These are phyloP conservation scores for Sebastes nivosus DNA, from an alignment of 2,797 vertebrate genomes.

Conservation along the genomic window DNA sequence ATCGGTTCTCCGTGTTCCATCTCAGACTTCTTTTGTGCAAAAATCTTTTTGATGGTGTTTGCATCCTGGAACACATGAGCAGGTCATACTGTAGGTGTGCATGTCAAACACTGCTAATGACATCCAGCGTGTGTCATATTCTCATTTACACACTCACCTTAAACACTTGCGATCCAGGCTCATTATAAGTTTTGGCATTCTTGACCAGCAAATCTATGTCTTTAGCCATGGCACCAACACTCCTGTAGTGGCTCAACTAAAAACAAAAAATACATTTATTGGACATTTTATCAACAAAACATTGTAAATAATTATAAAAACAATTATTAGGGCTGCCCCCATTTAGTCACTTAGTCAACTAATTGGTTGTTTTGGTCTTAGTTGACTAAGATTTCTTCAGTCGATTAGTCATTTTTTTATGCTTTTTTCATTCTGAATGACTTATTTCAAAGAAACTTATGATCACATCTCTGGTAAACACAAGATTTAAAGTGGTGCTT, in stretches of 20 bases:
- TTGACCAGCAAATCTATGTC: conserved; percentile 96
- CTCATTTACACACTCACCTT: conserved; percentile 85
- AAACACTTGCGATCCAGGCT: conserved; percentile 98
- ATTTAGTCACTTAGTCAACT: too few species aligned
- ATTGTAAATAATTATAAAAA: not conserved
- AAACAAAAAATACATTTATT: conserved; percentile 22
- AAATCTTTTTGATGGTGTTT: conserved; percentile 98
- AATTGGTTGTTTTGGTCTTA: too few species aligned
- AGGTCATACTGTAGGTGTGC: not conserved
- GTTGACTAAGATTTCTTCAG: too few species aligned
- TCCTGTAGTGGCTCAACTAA: conserved; percentile 92
- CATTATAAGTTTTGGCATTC: conserved; percentile 98
- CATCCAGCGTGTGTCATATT: not conserved
- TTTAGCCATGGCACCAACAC: conserved; percentile 93
- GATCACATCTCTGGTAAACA: too few species aligned
- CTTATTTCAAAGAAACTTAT: too few species aligned
- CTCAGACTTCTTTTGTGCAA: conserved; percentile 95
- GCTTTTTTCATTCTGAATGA: too few species aligned
- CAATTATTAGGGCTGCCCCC: too few species aligned
- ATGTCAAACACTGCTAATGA: not conserved
- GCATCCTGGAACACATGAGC: conserved; percentile 86
- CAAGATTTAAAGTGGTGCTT: too few species aligned
- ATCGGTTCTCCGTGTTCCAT: conserved; percentile 94
- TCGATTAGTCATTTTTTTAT: too few species aligned
- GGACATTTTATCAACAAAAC: not conserved